Evolutionary conservation across 2,113 vertebrate species (phyloP), one percentile per base, ranked within the genome.

Genomic region (Oncorhynchus clarkii): DNA sequence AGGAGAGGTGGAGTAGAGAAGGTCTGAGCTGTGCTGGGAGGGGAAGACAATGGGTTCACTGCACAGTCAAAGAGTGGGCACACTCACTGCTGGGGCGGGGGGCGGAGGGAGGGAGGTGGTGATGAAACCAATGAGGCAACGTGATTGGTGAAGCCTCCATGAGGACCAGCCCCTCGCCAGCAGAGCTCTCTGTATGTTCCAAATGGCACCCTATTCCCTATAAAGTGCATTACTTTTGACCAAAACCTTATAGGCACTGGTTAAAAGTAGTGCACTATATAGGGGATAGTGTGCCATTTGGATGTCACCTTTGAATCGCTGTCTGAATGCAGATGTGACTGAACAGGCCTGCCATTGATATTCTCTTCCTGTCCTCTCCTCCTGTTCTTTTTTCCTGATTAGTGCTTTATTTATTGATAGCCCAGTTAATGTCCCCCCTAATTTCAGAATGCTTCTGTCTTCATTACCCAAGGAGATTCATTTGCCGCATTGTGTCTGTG

Each of bases 361-460:
- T 93, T 91, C 90, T 92, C 83, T 82, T 82, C 86, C 83, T 73
- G 85, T 84, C 76, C 80, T 78, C 73, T 78, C 78, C 66, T 31
- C 76, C 49, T 87, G 85, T 85, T 88, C 88, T 89, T 91, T 92
- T 92, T 92, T 93, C 91, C 89, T 90, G 92, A 93, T 94, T 93
- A 92, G 92, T 91, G 91, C 86, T 91, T 93, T 92, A 93, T 93
- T 93, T 93, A 94, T 93, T 93, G 93, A 93, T 93, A 91, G 87
- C 89, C 90, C 89, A 91, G 89, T 93, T 93, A 93, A 92, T 89
- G 92, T 91, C 90, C 88, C 87, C 89, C 86, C 90, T 90, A 91
- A 92, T 94, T 91, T 90, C 85, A 88, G 80, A 59, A 87, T 87
- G 90, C 84, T 84, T 93, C 85, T 84, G 88, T 93, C 91, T 92